Conservation (phyloP, 2,888 invertebrate species). For the Clostera curtula region DNA sequence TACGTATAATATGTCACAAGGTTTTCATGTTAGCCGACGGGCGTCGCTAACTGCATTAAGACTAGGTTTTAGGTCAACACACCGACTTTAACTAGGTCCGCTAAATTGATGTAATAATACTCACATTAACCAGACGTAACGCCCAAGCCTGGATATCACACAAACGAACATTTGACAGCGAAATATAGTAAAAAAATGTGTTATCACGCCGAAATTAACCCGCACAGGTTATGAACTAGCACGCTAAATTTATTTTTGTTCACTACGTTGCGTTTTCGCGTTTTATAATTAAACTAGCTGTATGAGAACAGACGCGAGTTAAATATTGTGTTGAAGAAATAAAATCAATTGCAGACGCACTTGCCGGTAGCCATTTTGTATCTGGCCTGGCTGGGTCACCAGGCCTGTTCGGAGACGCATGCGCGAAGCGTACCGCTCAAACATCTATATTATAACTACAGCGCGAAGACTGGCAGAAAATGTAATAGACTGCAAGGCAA, state of each 20-base stretch:
- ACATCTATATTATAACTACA: conserved; percentile 25
- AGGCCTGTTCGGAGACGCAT: conserved; percentile 43
- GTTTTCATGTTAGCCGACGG: neutral
- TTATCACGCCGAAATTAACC: conserved; percentile 7
- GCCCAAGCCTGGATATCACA: conserved; percentile 5
- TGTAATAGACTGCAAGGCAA: too few relatives aligned
- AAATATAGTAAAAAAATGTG: too few relatives aligned
- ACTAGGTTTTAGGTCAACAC: conserved; percentile 50
- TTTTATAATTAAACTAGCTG: neutral
- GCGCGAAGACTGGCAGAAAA: conserved; percentile 4
- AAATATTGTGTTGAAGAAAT: conserved; percentile 39
- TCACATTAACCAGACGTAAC: conserved; percentile 16
- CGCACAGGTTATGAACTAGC: conserved; percentile 12
- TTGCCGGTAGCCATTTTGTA: conserved; percentile 57
- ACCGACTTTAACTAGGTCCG: conserved; percentile 28
- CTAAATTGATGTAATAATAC: conserved; percentile 21
- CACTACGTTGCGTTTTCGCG: neutral
- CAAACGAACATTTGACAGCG: conserved; percentile 17
- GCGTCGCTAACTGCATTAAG: conserved; percentile 51
- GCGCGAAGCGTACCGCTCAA: conserved; percentile 42
- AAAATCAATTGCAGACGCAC: conserved; percentile 61
- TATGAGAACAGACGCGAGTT: conserved; percentile 17
- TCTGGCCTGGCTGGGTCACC: conserved; percentile 35
- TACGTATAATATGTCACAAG: too few relatives aligned
- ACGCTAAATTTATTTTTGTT: conserved; percentile 9